Evolutionary conservation across 2,113 vertebrate genomes (phyloP), one percentile per base, ranked within the genome.

Genomic region (Guaruba guarouba): DNA sequence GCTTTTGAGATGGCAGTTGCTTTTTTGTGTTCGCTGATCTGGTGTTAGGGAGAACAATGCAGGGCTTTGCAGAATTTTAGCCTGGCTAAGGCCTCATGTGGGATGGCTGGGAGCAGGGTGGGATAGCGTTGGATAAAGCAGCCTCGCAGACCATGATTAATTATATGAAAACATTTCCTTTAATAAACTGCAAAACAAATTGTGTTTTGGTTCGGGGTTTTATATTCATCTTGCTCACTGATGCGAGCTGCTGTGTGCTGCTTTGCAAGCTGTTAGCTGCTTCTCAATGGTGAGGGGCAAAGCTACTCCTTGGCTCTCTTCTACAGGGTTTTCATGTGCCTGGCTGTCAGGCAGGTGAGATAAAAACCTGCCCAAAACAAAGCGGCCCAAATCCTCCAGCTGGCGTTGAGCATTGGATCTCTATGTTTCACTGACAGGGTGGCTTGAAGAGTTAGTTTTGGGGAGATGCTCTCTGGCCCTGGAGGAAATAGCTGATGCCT

Each of bases 31-130:
- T 92, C 96, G 96, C 97, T 98, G 98, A 99, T 98, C 98, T 96
- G 97, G 97, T 98, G 98, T 98, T 98, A 98, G 98, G 96, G 96
- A 98, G 98, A 98, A 99, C 99, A 99, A 99, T 99, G 97, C 97
- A 73, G 96, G 98, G 98, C 98, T 99, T 99, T 99, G 98, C 98
- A 97, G 46, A 97, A 93, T 96, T 97, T 96, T 92, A 98, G 98
- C 97, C 97, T 71, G 44, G 98, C 98, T 95, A 93, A 88, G 97
- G 98, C 96, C 88, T 92, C 73, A 4, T 88, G 94, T 81, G 92
- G 93, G 70, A 90, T 75, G 88, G 94, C 68, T 89, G 94, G 97
- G 96, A 97, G 96, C 52, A 82, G 97, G 94, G 96, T 92, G 88
- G 74, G 27, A 55, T 11, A 16, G 88, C n/a, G 9, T 27, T 57